Base-by-base conservation (phyloP, 2,888 invertebrate genomes). In the Elgonia sp. region DNA sequence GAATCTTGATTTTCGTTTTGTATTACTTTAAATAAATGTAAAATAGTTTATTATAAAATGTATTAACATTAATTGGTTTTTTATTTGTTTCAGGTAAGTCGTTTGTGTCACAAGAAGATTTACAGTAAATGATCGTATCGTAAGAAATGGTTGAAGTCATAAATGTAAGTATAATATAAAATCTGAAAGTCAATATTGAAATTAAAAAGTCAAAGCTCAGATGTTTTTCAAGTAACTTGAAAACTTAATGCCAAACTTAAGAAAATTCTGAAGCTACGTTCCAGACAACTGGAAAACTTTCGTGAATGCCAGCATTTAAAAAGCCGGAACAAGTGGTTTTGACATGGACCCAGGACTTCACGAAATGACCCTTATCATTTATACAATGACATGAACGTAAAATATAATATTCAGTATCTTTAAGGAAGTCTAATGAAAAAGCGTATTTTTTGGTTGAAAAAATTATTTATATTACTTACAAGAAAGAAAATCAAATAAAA, bases 61-160 rank as follows among this genome's bases (percentile, higher is more conserved):
- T 12, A 46, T 46, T 46, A 7, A 12, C 6, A 16, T n/a, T 12
- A 3, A 53, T 16, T n/a, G 2, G n/a, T 53, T 29, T 29, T 5
- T 37, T 29, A 2, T 60, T 29, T 60, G 60, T 60, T 60, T 60
- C 60, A 60, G 60, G 60, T 60, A 60, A 60, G 60, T 60, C 29
- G 29, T 29, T 29, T 29, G 29, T 29, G 29, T 29, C 29, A 29
- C 29, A 29, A 29, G 29, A 29, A 29, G 29, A 29, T 29, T 29
- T 29, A 29, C 29, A 29, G 29, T 29, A 29, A 29, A 29, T 29
- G 29, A 29, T 29, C 29, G 29, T 29, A 29, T 29, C 29, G 20
- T 57, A 21, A 57, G 55, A 8, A 57, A 57, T 21, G 9, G 18
- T 2, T 57, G 20, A 57, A 57, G 14, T 20, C n/a, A 53, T 53